Evolutionary conservation across 2,113 vertebrate genomes (phyloP), one percentile per base, ranked within the genome.

Genomic region (Alectura lathami): DNA sequence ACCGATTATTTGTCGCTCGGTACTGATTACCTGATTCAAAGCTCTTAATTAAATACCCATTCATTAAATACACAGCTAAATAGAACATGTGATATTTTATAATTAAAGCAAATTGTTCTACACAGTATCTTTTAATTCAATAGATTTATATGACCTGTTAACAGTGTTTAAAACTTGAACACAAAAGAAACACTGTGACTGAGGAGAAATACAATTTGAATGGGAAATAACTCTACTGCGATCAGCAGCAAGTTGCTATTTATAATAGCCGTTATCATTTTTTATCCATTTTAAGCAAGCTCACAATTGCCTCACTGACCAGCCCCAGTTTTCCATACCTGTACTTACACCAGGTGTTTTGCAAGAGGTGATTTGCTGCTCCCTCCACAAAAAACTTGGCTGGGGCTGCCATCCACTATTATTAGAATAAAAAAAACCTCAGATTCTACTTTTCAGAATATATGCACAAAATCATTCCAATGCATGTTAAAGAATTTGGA

Each of bases 1-100:
- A 85, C 70, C 90, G 95, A 97, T 93, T 96, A 88, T 75, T 96
- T 93, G 64, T 62, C 92, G 83, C 70, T 56, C 91, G 91, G 48
- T 84, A 80, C 86, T 96, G 95, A 97, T 95, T 95, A 95, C 76
- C 69, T 92, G 66, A 73, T 88, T 95, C 93, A 94, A 97, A 96
- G 70, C 53, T 86, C 90, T 88, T 96, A 97, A 97, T 96, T 97
- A 91, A 95, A 96, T 90, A 97, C 94, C 84, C 95, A 76, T 96
- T 94, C 76, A 95, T 88, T 94, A 87, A 94, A 96, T 26, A 34
- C 73, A 93, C 75, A 80, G 66, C 73, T 91, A 93, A 92, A 80
- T 3, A 93, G 69, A 80, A 89, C 59, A 77, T 38, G 59, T 67
- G 69, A 62, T 88, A 96, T 91, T 96, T 94, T 2, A 23, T 91